Percentiles rank a stretch among this genome's conserved stretches.
Evolutionary conservation across 1,140 invertebrate species (phyloP).

Genomic region (Philopotamus ludificatus): DNA sequence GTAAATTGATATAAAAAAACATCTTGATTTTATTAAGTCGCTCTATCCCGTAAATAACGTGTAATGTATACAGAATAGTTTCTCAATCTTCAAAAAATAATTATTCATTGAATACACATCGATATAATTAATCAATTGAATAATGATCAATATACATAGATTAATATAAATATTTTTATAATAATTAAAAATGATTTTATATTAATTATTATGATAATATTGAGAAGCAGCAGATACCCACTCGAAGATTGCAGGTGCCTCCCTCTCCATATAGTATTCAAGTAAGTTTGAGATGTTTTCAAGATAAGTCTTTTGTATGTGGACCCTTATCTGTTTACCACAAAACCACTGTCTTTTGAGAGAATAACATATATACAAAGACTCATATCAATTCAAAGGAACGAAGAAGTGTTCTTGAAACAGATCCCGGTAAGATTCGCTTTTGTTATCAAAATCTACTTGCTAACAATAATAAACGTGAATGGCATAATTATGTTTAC

Average conservation of each 20-base stretch:
- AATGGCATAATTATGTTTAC: neutral
- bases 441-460: slow-evolving; percentile 6
- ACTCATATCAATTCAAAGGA: slow-evolving; percentile 28
- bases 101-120: too few relatives aligned
- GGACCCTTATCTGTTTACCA: slow-evolving; percentile 28
- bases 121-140: too few relatives aligned
- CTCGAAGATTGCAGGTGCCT: slow-evolving; percentile 12
- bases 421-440: slow-evolving; percentile 23
- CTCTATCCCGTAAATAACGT: neutral
- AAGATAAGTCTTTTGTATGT: slow-evolving; percentile 24
- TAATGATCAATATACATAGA: too few relatives aligned
- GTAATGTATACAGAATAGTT: neutral
- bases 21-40: slow-evolving; percentile 15
- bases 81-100: neutral
- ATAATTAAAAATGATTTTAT: too few relatives aligned
- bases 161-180: too few relatives aligned
- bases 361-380: slow-evolving; percentile 32
- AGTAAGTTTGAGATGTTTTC: slow-evolving; percentile 30
- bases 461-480: slow-evolving; percentile 23
- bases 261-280: slow-evolving; percentile 26
- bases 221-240: neutral
- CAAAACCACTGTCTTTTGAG: slow-evolving; percentile 27
- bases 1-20: slow-evolving; percentile 2
- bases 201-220: too few relatives aligned
- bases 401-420: slow-evolving; percentile 28